Conservation (phyloP, 1,140 invertebrate genomes). For the Branchinecta lindahli region DNA sequence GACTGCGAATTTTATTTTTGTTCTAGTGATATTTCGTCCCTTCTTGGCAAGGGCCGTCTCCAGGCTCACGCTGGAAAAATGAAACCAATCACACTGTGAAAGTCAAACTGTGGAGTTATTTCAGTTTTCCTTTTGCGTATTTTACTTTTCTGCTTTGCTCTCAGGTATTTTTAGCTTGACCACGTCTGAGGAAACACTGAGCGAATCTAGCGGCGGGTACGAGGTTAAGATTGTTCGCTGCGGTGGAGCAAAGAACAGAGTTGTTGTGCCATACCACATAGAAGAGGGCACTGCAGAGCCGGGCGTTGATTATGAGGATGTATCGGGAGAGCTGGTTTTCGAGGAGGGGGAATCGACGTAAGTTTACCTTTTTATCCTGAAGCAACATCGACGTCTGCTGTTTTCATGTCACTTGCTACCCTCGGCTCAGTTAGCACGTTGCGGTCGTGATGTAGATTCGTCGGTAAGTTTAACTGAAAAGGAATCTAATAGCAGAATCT, state of each 20-base stretch:
- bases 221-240: conserved; percentile 63
- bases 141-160: neutral
- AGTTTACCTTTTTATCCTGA: conserved; percentile 37
- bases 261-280: conserved; percentile 74
- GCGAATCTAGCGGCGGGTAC: conserved; percentile 77
- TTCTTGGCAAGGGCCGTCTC: too few relatives aligned
- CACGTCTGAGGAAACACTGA: conserved; percentile 62
- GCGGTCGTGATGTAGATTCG: too few relatives aligned
- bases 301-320: conserved; percentile 68
- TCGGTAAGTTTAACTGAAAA: too few relatives aligned
- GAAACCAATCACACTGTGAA: too few relatives aligned
- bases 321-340: conserved; percentile 70
- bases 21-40: too few relatives aligned
- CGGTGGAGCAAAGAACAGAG: conserved; percentile 81
- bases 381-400: neutral
- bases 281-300: conserved; percentile 81
- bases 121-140: too few relatives aligned
- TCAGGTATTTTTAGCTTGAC: conserved; percentile 74
- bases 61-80: too few relatives aligned
- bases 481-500: too few relatives aligned
- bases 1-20: too few relatives aligned
- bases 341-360: conserved; percentile 97
- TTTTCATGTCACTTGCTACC: too few relatives aligned
- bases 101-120: too few relatives aligned
- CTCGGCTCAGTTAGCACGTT: too few relatives aligned